Evolutionary conservation across 2,113 vertebrate species (phyloP).

Genomic region (Daboia siamensis): DNA sequence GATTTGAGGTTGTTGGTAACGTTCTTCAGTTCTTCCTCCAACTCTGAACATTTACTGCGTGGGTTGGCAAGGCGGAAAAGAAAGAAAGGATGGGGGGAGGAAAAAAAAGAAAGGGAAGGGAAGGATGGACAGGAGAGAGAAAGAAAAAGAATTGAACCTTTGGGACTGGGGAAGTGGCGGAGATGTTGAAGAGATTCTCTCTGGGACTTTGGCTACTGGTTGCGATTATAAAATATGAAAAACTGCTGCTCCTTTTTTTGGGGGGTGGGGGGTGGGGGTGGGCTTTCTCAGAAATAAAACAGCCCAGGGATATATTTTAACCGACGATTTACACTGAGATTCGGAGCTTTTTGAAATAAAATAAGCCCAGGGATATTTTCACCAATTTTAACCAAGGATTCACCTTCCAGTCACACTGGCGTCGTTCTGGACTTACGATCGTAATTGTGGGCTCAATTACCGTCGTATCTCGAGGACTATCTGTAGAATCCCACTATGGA

Average conservation of each 20-base stretch:
- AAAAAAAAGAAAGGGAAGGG: slow-evolving; percentile 49
- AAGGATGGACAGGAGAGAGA: slow-evolving; percentile 28
- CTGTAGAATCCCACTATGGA: too few species aligned
- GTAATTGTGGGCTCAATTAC: too few species aligned
- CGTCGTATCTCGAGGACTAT: too few species aligned
- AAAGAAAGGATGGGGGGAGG: not conserved
- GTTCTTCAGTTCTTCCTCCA: slow-evolving; percentile 98
- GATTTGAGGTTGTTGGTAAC: slow-evolving; percentile 99
- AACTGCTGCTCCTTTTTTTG: not conserved
- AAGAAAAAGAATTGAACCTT: slow-evolving; percentile 70
- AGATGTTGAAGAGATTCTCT: not conserved
- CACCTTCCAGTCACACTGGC: too few species aligned
- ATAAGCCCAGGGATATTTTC: too few species aligned
- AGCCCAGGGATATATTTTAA: too few species aligned
- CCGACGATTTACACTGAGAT: too few species aligned
- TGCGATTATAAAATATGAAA: not conserved
- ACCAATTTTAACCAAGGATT: too few species aligned
- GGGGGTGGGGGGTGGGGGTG: too few species aligned
- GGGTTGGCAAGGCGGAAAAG: slow-evolving; percentile 36
- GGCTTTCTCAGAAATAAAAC: too few species aligned
- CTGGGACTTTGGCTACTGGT: not conserved
- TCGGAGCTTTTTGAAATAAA: too few species aligned
- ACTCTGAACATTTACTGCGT: slow-evolving; percentile 91
- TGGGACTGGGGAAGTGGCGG: slow-evolving; percentile 48
- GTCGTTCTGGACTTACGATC: too few species aligned